These are phyloP conservation scores for Campoplex capitator DNA, from an alignment of 2,888 invertebrate genomes.

Conservation along the genomic window DNA sequence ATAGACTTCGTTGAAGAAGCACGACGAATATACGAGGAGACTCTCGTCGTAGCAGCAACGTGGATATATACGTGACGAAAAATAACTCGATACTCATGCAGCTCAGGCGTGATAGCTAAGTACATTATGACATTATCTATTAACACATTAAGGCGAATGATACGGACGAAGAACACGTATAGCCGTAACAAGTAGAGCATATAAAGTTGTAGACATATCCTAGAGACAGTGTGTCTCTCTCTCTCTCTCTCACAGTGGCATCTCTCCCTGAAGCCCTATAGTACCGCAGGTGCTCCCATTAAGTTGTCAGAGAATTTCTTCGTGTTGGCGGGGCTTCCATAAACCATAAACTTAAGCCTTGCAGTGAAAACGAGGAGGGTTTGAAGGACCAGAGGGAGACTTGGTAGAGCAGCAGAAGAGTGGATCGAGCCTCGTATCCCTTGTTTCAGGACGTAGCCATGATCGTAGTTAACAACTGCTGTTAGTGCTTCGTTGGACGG, in stretches of 20 bases:
- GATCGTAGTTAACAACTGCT: slow-evolving; percentile 24
- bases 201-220: slow-evolving; percentile 49
- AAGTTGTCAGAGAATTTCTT: slow-evolving; percentile 76
- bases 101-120: background rate
- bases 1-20: slow-evolving; percentile 19
- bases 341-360: slow-evolving; percentile 75
- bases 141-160: slow-evolving; percentile 37
- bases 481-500: slow-evolving; percentile 17
- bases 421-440: slow-evolving; percentile 17
- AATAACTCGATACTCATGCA: slow-evolving; percentile 7
- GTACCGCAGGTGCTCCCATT: slow-evolving; percentile 72
- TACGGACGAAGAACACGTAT: slow-evolving; percentile 21
- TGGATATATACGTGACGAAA: background rate
- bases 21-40: background rate
- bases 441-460: background rate
- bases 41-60: background rate
- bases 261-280: slow-evolving; percentile 69
- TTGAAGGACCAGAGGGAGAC: slow-evolving; percentile 9
- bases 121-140: slow-evolving; percentile 54
- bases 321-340: slow-evolving; percentile 75
- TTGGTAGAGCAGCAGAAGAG: background rate
- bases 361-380: background rate
- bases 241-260: no score
- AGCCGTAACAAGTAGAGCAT: slow-evolving; percentile 24
- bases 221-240: background rate